These are phyloP conservation scores for Gymnoscelis rufifasciata DNA, from an alignment of 2,888 invertebrate genomes.

Conservation along the genomic window DNA sequence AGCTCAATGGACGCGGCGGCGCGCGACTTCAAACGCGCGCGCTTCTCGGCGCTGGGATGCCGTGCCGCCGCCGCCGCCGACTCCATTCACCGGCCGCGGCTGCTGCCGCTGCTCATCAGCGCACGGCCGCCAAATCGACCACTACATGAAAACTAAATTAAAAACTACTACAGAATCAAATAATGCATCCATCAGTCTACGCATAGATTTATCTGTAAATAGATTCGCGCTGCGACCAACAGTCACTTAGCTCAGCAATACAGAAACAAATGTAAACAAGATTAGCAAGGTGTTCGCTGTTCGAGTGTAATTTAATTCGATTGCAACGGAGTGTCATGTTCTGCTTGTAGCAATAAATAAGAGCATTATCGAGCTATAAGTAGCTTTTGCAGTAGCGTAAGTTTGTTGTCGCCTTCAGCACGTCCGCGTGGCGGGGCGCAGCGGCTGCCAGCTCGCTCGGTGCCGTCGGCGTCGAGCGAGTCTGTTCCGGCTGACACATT, in stretches of 20 bases:
- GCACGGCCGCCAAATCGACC: too few relatives aligned
- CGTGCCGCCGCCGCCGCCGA: slow-evolving; percentile 7
- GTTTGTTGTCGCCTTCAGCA: not conserved
- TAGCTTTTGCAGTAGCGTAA: too few relatives aligned
- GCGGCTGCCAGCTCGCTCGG: not conserved
- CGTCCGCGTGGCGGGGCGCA: not conserved
- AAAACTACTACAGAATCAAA: too few relatives aligned
- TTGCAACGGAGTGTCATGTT: slow-evolving; percentile 11
- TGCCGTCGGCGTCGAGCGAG: not conserved
- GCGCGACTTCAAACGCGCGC: slow-evolving; percentile 48
- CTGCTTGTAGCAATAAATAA: slow-evolving; percentile 15
- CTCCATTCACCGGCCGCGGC: not conserved
- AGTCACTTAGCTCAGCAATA: too few relatives aligned
- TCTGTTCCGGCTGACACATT: slow-evolving; percentile 40
- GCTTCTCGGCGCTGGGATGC: slow-evolving; percentile 39
- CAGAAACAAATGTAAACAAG: slow-evolving; percentile 4
- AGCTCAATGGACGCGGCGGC: slow-evolving; percentile 44
- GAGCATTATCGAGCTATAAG: too few relatives aligned
- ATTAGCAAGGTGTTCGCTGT: too few relatives aligned
- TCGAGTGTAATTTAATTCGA: too few relatives aligned
- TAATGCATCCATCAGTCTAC: too few relatives aligned
- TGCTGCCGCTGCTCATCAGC: not conserved
- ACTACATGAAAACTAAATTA: too few relatives aligned
- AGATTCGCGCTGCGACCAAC: too few relatives aligned
- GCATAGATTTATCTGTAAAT: too few relatives aligned